These are phyloP conservation scores for Ptychodera flava DNA, from an alignment of 35 echinoderm and acorn worm species.

Conservation along the genomic window DNA sequence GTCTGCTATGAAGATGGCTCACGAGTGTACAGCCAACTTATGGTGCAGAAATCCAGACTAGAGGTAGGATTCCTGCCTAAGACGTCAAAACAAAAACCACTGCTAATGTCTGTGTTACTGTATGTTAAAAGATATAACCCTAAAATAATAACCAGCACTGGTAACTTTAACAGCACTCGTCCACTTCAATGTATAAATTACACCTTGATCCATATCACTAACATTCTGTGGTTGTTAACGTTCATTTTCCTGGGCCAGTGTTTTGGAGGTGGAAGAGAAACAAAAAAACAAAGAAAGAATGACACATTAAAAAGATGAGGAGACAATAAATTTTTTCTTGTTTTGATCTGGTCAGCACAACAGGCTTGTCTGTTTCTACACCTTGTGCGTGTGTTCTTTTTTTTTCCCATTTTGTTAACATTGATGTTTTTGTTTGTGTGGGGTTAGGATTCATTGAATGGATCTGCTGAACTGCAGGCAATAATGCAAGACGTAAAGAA, in stretches of 20 bases:
- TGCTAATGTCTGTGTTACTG: not conserved
- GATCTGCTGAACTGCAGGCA: slow-evolving; percentile 55
- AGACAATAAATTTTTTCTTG: too few relatives aligned
- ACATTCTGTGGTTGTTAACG: not conserved
- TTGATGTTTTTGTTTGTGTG: too few relatives aligned
- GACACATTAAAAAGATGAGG: too few relatives aligned
- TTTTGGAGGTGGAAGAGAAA: too few relatives aligned
- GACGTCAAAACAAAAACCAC: not conserved
- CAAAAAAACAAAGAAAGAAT: too few relatives aligned
- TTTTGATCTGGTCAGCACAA: too few relatives aligned
- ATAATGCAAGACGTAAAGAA: slow-evolving; percentile 81
- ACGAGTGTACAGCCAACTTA: slow-evolving; percentile 91
- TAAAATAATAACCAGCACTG: not conserved
- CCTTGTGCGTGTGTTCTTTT: too few relatives aligned
- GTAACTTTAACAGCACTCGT: too few relatives aligned
- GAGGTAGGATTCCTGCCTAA: slow-evolving; percentile 36
- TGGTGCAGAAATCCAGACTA: slow-evolving; percentile 87
- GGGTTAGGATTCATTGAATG: slow-evolving; percentile 12
- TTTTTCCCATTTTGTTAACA: too few relatives aligned
- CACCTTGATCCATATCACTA: not conserved
- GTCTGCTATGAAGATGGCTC: slow-evolving; percentile 83
- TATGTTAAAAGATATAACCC: too few relatives aligned
- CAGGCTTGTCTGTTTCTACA: too few relatives aligned
- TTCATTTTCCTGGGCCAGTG: not conserved
- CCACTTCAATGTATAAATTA: too few relatives aligned